Conservation (phyloP, 2,797 vertebrate species). For the Anableps anableps region DNA sequence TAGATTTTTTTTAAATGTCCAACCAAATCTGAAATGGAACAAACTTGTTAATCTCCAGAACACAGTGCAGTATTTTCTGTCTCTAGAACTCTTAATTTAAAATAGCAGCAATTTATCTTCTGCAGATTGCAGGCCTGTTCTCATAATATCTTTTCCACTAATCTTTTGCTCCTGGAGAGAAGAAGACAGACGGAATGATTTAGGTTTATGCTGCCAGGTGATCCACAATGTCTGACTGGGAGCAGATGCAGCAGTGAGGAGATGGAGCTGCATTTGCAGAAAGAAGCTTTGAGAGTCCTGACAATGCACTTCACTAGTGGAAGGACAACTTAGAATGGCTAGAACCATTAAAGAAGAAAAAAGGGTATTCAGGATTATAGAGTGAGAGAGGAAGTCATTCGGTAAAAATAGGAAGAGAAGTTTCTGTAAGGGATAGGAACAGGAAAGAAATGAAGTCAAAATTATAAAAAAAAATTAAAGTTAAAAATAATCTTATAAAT, state of each 20-base stretch:
- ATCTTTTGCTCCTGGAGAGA: slow-evolving; percentile 37
- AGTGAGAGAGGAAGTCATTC: slow-evolving; percentile 64
- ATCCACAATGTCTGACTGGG: slow-evolving; percentile 70
- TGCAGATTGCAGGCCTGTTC: slow-evolving; percentile 20
- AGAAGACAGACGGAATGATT: slow-evolving; percentile 59
- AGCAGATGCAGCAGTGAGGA: slow-evolving; percentile 77
- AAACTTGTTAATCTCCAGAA: background rate
- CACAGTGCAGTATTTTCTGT: background rate
- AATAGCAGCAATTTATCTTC: background rate
- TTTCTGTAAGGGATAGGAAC: slow-evolving; percentile 15
- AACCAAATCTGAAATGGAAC: background rate
- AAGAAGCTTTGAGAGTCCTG: slow-evolving; percentile 59
- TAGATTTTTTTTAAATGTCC: background rate
- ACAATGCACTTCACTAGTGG: slow-evolving; percentile 57
- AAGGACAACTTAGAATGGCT: slow-evolving; percentile 65
- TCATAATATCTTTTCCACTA: slow-evolving; percentile 27
- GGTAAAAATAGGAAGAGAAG: slow-evolving; percentile 44
- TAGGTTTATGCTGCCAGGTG: slow-evolving; percentile 58
- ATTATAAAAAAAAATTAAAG: background rate
- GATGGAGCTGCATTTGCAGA: slow-evolving; percentile 65
- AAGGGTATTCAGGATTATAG: slow-evolving; percentile 58
- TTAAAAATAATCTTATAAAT: background rate
- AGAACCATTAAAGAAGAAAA: slow-evolving; percentile 29
- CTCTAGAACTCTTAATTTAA: slow-evolving; percentile 10
- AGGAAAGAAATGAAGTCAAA: slow-evolving; percentile 30